Conservation (phyloP, 2,113 vertebrate species). For the Ceuthmochares aereus region DNA sequence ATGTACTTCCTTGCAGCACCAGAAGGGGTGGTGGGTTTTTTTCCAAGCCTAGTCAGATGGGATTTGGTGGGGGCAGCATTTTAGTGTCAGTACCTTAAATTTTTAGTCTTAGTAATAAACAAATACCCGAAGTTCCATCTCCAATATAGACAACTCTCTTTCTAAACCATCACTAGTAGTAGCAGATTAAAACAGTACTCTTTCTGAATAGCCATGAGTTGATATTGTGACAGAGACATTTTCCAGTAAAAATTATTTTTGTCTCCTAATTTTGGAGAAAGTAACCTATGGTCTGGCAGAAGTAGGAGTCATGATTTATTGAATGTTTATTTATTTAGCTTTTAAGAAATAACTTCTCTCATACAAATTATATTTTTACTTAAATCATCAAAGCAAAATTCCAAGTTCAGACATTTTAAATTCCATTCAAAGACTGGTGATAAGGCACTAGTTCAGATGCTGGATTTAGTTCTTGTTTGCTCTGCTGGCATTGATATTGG, state of each 20-base stretch:
- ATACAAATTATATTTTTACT: not conserved
- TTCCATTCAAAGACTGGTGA: not conserved
- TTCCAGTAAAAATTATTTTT: not conserved
- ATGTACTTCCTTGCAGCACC: not conserved
- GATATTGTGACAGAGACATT: not conserved
- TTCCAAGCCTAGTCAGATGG: not conserved
- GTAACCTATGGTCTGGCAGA: not conserved
- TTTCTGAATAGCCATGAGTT: not conserved
- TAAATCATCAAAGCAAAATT: not conserved
- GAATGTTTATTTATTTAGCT: not conserved
- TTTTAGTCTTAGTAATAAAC: not conserved
- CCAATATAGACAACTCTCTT: not conserved
- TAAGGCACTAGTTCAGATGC: not conserved
- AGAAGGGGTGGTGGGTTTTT: not conserved
- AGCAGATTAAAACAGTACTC: not conserved
- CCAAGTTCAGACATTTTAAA: not conserved
- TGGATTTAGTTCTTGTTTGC: not conserved
- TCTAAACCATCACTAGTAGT: not conserved
- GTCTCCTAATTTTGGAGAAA: not conserved
- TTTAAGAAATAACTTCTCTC: not conserved
- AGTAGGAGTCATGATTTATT: not conserved
- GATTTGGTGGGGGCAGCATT: not conserved
- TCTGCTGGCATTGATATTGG: not conserved
- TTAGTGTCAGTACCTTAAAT: not conserved
- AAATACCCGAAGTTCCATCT: not conserved